Base-by-base conservation (phyloP, 2,797 vertebrate genomes). In the Podarcis lilfordi region DNA sequence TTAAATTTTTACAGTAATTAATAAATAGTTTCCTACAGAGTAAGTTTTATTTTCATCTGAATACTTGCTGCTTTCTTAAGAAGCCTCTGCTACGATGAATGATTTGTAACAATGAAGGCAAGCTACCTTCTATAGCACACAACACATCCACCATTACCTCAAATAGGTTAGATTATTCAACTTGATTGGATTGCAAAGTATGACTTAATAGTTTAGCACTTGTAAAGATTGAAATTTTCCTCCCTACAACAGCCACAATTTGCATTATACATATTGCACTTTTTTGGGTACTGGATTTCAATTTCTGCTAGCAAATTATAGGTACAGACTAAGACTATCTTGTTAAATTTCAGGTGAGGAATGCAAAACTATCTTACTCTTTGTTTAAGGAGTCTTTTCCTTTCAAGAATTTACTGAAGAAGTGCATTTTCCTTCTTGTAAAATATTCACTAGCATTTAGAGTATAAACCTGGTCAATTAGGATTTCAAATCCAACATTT, bases 221-320 rank as follows among this genome's bases (percentile, higher is more conserved):
- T 92, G 88, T 83, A 92, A 96, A 94, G 84, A 92, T 86, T 96
- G 92, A 95, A 96, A 95, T 93, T 90, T 90, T 92, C 69, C 92
- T 92, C 64, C 76, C 92, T 92, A 82, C 83, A 93, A 35, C 91
- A 92, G 84, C 92, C 94, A 94, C 90, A 94, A 84, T 93, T 87
- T 92, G 92, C 88, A 92, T 94, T 96, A 92, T 95, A 96, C 92
- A 96, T 96, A 97, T 96, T 97, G 96, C 96, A 97, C 96, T 95
- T 95, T 92, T 94, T 93, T 96, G 94, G 35, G 86, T 92, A 90
- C 92, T 93, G 94, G 94, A 94, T 95, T 93, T 94, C 91, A 94
- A 92, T 8, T n/a, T 94, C 93, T 89, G 87, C 64, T 93, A 88
- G 75, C 93, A 95, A 96, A 88, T 72, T 94, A 92, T 19, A 71